Evolutionary conservation across 2,113 vertebrate genomes (phyloP).

Genomic region (Gymnarchus niloticus): DNA sequence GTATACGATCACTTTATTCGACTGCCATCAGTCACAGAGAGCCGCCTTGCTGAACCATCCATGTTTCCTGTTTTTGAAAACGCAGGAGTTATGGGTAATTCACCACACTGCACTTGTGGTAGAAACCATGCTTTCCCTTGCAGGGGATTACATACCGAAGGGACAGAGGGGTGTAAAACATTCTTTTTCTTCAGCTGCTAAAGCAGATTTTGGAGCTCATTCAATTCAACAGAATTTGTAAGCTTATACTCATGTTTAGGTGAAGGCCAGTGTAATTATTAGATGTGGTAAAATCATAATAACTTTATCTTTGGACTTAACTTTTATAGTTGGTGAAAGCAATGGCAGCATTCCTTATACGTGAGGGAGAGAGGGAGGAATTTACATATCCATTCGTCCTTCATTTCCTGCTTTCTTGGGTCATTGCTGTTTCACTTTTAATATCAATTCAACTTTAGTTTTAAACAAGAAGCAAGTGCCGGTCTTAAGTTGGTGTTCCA

Average conservation of each 20-base stretch:
- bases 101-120: neutral
- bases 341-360: no score
- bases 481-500: neutral
- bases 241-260: neutral
- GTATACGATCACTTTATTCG: neutral
- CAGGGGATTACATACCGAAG: neutral
- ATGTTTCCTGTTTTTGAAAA: neutral
- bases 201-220: neutral
- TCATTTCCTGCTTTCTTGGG: neutral
- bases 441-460: neutral
- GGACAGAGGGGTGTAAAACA: neutral
- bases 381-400: neutral
- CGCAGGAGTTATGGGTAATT: neutral
- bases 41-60: neutral
- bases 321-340: no score
- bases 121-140: neutral
- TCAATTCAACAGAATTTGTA: neutral
- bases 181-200: neutral
- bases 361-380: no score
- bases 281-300: no score
- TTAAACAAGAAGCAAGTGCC: neutral
- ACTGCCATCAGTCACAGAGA: neutral
- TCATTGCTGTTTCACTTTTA: neutral
- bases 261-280: neutral
- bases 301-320: no score